phyloP scores from a whole-genome alignment of 2,888 invertebrate genomes.

The Diarsia rubi region DNA sequence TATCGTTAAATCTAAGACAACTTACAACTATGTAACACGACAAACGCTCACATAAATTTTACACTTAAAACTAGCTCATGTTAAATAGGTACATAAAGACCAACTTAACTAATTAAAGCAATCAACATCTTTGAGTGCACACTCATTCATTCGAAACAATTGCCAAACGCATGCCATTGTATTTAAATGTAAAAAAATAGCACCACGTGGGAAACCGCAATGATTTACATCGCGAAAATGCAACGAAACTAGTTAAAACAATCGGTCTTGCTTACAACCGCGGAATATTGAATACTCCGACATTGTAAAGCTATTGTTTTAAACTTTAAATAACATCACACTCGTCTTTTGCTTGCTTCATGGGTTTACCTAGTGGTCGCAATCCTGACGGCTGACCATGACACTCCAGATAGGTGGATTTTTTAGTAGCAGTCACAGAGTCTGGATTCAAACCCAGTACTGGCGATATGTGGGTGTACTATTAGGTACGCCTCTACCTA shows the following conservation, averaged over 20 bases:
- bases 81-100: not conserved
- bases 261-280: conserved; percentile 67
- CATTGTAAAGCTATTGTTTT: conserved; percentile 15
- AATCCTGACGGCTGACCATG: too few relatives aligned
- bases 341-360: too few relatives aligned
- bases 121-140: conserved; percentile 72
- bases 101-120: conserved; percentile 65
- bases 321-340: not conserved
- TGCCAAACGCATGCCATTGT: conserved; percentile 82
- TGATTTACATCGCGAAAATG: conserved; percentile 76
- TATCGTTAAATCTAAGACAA: not conserved
- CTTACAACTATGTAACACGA: not conserved
- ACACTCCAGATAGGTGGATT: too few relatives aligned
- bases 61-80: not conserved
- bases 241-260: conserved; percentile 71
- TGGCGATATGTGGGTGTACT: too few relatives aligned
- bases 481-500: too few relatives aligned
- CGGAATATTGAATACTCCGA: conserved; percentile 66
- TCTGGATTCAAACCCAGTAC: too few relatives aligned
- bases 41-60: not conserved
- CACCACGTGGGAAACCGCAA: conserved; percentile 77
- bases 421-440: too few relatives aligned
- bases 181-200: conserved; percentile 75
- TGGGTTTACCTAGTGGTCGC: too few relatives aligned
- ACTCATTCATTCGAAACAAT: conserved; percentile 77